Base-by-base conservation (phyloP, 1,140 invertebrate genomes). In the Drosophila sucinea region DNA sequence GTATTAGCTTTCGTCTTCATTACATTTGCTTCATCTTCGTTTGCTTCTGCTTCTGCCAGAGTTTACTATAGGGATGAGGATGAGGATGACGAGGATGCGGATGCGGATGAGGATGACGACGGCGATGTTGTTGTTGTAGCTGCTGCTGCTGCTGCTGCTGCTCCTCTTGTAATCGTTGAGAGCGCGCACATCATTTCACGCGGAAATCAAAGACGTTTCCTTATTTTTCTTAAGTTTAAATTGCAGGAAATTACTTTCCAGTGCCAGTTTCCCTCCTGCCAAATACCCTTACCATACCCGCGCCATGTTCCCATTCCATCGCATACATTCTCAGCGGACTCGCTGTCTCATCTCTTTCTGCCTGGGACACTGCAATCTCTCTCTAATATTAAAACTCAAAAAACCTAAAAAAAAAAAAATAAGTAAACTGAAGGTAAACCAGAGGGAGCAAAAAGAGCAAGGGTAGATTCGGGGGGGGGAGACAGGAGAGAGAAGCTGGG, bases 201-300 rank as follows among this genome's bases (percentile, higher is more conserved):
- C 87, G 82, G 86, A 85, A 90, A 87, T 90, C 87, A 90, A 90
- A 90, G 87, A 87, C 80, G 86, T 77, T 90, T 84, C 86, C 80
- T 89, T 89, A 90, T 91, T 89, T 90, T 90, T 83, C 79, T 79
- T 81, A 83, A 90, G 87, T 87, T 90, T 81, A 90, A 90, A 89
- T 90, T 90, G 86, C 87, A 87, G 87, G 82, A 84, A 90, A 87
- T 83, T 90, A 83, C 80, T 81, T 90, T 90, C 68, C 79, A 79
- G 70, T 71, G 79, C 60, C 65, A 67, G 73, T 68, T 41, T 60
- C 32, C 65, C 44, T 55, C 65, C 47, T 35, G 25, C 6, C 40
- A 17, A 41, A 41, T 41, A 41, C 10, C 40, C 40, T 38, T 38
- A 11, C 10, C 44, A 51, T 8, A 4, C 11, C 10, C 25, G 10